These are phyloP conservation scores for Pseudolaguvia tuberculata DNA, from an alignment of 2,113 vertebrate genomes.

Conservation along the genomic window DNA sequence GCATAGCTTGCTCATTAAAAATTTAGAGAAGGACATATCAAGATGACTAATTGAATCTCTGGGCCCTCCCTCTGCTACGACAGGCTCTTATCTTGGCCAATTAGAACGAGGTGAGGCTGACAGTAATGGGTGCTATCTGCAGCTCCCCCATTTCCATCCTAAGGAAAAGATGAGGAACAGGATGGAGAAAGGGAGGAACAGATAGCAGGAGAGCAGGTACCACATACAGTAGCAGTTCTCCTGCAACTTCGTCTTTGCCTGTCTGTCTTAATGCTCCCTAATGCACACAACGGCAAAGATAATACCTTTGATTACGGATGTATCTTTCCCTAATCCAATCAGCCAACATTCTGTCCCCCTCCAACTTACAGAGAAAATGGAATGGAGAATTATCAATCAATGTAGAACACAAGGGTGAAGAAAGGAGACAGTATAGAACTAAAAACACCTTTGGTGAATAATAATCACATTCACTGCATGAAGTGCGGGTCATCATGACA, in stretches of 20 bases:
- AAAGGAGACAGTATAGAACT: conserved; percentile 4
- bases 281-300: conserved; percentile 50
- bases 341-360: conserved; percentile 35
- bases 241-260: conserved; percentile 54
- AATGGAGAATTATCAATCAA: conserved; percentile 12
- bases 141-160: conserved; percentile 45
- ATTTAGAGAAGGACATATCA: conserved; percentile 66
- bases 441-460: conserved; percentile 21
- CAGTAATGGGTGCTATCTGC: conserved; percentile 72
- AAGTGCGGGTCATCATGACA: conserved; percentile 29
- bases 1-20: conserved; percentile 62
- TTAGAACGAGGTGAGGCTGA: conserved; percentile 68
- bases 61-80: conserved; percentile 58
- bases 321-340: conserved; percentile 50
- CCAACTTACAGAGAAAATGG: conserved; percentile 10
- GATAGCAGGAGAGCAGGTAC: conserved; percentile 35
- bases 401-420: conserved; percentile 12
- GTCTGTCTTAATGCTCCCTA: conserved; percentile 49
- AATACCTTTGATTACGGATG: conserved; percentile 49
- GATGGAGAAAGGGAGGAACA: conserved; percentile 22
- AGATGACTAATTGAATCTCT: conserved; percentile 65
- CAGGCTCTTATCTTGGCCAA: conserved; percentile 65
- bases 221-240: conserved; percentile 53
- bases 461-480: conserved; percentile 7
- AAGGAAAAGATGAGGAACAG: conserved; percentile 18